Conservation (phyloP, 2,888 invertebrate species). For the Euzophera pinguis region DNA sequence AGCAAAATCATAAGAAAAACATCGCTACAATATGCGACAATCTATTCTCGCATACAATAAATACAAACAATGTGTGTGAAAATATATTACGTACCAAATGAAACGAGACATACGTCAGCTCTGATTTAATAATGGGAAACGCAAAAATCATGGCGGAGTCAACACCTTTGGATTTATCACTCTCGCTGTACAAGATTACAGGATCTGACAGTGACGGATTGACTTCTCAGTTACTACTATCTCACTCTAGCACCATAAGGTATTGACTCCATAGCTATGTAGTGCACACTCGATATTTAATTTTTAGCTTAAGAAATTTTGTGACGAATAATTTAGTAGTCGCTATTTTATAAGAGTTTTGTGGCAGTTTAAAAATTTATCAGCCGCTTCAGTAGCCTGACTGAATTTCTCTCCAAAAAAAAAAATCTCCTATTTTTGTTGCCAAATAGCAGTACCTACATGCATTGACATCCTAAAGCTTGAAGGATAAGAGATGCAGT, state of each 20-base stretch:
- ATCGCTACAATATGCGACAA: background rate
- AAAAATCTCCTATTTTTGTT: too few species aligned
- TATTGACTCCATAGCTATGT: background rate
- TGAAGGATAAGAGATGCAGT: too few species aligned
- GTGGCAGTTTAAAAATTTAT: too few species aligned
- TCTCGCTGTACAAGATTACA: slow-evolving; percentile 70
- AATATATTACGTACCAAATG: slow-evolving; percentile 30
- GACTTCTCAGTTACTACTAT: slow-evolving; percentile 46
- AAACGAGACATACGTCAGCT: slow-evolving; percentile 40
- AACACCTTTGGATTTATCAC: slow-evolving; percentile 65
- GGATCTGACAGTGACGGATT: slow-evolving; percentile 74
- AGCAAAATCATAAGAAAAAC: background rate
- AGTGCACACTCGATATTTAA: background rate
- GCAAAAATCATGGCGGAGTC: slow-evolving; percentile 59
- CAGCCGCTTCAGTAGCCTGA: too few species aligned
- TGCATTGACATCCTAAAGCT: too few species aligned
- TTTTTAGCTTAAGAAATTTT: background rate
- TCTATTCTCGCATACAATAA: background rate
- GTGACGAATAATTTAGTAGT: background rate
- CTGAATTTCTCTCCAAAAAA: too few species aligned
- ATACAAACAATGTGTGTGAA: slow-evolving; percentile 9
- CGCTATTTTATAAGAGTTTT: too few species aligned
- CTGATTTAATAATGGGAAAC: slow-evolving; percentile 55
- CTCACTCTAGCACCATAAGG: slow-evolving; percentile 33
- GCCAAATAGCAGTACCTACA: too few species aligned